Evolutionary conservation across 2,888 invertebrate genomes (phyloP).

Genomic region (Meteorus colon): DNA sequence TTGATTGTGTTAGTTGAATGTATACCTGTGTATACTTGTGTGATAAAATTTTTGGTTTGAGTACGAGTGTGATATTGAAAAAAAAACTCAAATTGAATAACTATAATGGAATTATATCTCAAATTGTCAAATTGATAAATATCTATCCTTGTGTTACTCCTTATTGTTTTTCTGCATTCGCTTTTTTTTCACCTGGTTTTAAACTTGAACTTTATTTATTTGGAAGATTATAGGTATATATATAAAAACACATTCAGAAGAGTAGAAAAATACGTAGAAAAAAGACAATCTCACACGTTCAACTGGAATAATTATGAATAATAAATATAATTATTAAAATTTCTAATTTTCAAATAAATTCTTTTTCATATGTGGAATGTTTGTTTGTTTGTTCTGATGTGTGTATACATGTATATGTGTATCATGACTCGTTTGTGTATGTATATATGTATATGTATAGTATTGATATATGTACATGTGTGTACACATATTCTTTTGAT

Average conservation of each 20-base stretch:
- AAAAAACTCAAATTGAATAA: slow-evolving; percentile 32
- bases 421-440: neutral
- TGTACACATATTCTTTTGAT: slow-evolving; percentile 11
- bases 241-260: slow-evolving; percentile 46
- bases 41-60: neutral
- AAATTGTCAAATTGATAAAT: neutral
- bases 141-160: neutral
- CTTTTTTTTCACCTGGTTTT: slow-evolving; percentile 17
- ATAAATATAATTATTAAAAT: slow-evolving; percentile 6
- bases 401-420: slow-evolving; percentile 23
- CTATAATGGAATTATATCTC: neutral
- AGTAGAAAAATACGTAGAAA: slow-evolving; percentile 56
- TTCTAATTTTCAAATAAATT: slow-evolving; percentile 23
- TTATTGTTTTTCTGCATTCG: slow-evolving; percentile 22
- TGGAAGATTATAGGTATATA: slow-evolving; percentile 19
- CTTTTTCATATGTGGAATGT: neutral
- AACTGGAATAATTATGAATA: slow-evolving; percentile 28
- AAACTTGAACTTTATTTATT: slow-evolving; percentile 33
- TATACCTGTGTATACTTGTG: neutral
- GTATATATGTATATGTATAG: neutral
- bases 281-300: slow-evolving; percentile 49
- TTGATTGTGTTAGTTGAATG: neutral
- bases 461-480: neutral
- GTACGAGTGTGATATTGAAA: slow-evolving; percentile 25
- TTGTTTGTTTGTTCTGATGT: neutral